Base-by-base conservation (phyloP, 2,797 vertebrate genomes). In the Rhynchotus rufescens region DNA sequence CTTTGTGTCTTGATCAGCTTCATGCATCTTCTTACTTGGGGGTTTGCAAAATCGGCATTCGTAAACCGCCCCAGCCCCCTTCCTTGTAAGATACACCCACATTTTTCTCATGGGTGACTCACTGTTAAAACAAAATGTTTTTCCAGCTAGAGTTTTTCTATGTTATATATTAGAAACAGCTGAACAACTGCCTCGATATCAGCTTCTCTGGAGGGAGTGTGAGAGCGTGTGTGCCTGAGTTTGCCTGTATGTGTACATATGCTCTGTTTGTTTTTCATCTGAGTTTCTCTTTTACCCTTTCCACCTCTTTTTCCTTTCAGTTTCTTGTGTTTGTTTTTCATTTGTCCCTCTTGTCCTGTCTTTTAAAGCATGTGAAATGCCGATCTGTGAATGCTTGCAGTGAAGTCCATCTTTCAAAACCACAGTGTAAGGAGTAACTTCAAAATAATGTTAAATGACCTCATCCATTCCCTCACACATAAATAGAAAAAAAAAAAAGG, bases 81-180 rank as follows among this genome's bases (percentile, higher is more conserved):
- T 93, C 44, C 83, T 85, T 91, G 90, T 86, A 94, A 93, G 75
- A 74, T 95, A 95, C 95, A 91, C 94, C 95, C 94, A 96, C 92
- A 94, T 95, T 95, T 96, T 95, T 96, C 93, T 92, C 92, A 94
- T 82, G 87, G 72, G 22, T 96, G 89, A 96, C 72, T 96, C 96
- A 95, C 23, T 84, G 72, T 80, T 96, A 68, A 81, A 91, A 78
- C 59, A 72, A 80, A 91, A 56, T 62, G 32, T 80, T 88, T 92
- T 89, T 94, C 65, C 80, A 91, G 77, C 61, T 68, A 40, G 49
- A 90, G 72, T 34, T 91, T 84, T 88, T 68, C 84, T 82, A 0
- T 57, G 38, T 49, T 80, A 10, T 47, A 26, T 82, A 74, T 92
- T 94, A 96, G 85, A 92, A 92, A 91, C 89, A 92, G 88, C 86